Evolutionary conservation across 2,797 vertebrate species (phyloP), one percentile per base, ranked within the genome.

Genomic region (Cossypha caffra): DNA sequence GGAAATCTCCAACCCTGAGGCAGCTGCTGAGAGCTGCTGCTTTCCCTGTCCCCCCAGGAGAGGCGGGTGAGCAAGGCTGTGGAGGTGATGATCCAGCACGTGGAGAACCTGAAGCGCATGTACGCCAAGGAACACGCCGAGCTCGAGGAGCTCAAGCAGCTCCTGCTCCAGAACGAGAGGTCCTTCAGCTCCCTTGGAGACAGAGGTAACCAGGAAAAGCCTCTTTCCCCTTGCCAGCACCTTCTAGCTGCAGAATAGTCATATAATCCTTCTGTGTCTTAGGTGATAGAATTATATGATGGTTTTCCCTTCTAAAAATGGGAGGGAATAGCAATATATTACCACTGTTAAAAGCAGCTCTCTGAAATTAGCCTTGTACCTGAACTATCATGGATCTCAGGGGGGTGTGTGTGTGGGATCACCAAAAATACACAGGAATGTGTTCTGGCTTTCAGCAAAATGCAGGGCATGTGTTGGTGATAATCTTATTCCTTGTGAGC

Each of bases 71-170:
- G 99, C 75, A 99, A 99, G 95, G 99, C 99, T 0, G 99, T 99
- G 92, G 99, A 99, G 96, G 99, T 99, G 77, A 99, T 99, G 99
- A 99, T 99, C 94, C 99, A 99, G 90, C 99, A 99, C 0, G 99
- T 99, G 69, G 99, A 99, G 96, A 99, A 99, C 97, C 94, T 99
- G 97, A 99, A 98, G 97, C 98, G 99, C 76, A 98, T 99, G 98
- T 99, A 99, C 4, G 98, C 99, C 8, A 99, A 99, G 78, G 99
- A 99, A 45, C 99, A 99, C 0, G 97, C 99, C 0, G 99, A 99
- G 87, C 98, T 99, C 31, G 97, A 99, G 93, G 99, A 99, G 92
- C 98, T 99, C 52, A 98, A 98, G 81, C 98, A 99, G 95, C 98
- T 98, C 10, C 97, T 99, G 42, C 93, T 98, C 88, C 99, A 99